Evolutionary conservation across 2,113 vertebrate species (phyloP).

Genomic region (Alosa alosa): DNA sequence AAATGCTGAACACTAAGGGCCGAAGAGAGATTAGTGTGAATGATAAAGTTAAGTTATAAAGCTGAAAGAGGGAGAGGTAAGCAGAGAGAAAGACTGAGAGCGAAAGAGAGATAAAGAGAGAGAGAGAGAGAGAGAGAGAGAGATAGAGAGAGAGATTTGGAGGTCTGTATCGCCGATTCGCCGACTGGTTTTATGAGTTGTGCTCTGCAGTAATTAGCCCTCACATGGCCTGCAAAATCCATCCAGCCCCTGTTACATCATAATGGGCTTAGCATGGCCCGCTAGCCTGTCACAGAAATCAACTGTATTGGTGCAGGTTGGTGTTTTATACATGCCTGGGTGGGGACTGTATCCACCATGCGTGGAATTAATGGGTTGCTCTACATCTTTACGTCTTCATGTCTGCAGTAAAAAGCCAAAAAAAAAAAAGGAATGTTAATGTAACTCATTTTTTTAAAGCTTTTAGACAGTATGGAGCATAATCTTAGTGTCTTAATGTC

Average conservation of each 20-base stretch:
- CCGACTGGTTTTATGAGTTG: constrained; percentile 10
- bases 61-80: constrained; percentile 1
- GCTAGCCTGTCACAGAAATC: neutral
- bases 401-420: neutral
- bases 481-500: neutral
- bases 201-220: constrained; percentile 8
- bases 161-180: neutral
- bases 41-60: neutral
- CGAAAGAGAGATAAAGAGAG: neutral
- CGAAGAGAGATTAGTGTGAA: neutral
- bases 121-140: neutral
- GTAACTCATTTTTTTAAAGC: neutral
- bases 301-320: neutral
- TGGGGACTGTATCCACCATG: neutral
- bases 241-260: constrained; percentile 10
- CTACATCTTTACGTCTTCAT: neutral
- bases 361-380: neutral
- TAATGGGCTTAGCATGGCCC: constrained; percentile 13
- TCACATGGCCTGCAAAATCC: constrained; percentile 16
- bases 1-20: neutral
- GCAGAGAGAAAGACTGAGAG: neutral
- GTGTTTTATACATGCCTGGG: neutral
- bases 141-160: neutral
- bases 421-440: neutral
- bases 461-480: neutral